phyloP scores from a whole-genome alignment of 2,113 vertebrate species.

The Machaerirhynchus nigripectus region DNA sequence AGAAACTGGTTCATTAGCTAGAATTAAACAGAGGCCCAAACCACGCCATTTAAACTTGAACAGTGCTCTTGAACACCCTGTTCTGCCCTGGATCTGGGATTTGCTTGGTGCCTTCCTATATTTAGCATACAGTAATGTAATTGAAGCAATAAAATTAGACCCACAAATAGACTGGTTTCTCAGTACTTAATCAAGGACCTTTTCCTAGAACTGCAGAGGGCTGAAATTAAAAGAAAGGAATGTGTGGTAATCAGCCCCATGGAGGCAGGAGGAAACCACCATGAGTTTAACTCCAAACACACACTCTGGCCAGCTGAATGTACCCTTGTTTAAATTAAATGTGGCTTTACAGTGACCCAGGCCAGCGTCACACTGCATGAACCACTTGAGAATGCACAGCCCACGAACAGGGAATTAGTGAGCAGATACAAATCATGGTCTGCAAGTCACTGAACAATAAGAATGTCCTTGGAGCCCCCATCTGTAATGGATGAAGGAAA shows the following conservation, averaged over 20 bases:
- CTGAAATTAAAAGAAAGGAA: conserved; percentile 66
- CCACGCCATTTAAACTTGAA: neutral
- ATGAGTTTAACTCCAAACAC: neutral
- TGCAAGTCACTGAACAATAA: neutral
- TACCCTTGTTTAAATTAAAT: neutral
- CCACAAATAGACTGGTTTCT: conserved; percentile 56
- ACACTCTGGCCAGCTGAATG: neutral
- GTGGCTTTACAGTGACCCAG: neutral
- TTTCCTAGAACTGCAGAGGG: conserved; percentile 61
- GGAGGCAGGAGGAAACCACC: conserved; percentile 30
- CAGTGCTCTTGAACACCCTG: conserved; percentile 33
- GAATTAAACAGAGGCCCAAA: conserved; percentile 22
- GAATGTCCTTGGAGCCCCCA: neutral
- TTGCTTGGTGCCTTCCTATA: conserved; percentile 51
- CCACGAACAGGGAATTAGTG: neutral
- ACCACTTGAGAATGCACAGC: neutral
- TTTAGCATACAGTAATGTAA: conserved; percentile 66
- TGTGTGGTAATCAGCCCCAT: conserved; percentile 47
- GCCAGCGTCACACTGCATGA: neutral
- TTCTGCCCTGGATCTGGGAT: conserved; percentile 30
- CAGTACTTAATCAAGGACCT: conserved; percentile 55
- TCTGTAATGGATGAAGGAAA: neutral
- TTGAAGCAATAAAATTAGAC: conserved; percentile 53
- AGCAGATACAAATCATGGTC: neutral
- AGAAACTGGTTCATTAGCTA: conserved; percentile 17